Conservation (phyloP, 2,888 invertebrate species). For the Leucoptera coffeella region DNA sequence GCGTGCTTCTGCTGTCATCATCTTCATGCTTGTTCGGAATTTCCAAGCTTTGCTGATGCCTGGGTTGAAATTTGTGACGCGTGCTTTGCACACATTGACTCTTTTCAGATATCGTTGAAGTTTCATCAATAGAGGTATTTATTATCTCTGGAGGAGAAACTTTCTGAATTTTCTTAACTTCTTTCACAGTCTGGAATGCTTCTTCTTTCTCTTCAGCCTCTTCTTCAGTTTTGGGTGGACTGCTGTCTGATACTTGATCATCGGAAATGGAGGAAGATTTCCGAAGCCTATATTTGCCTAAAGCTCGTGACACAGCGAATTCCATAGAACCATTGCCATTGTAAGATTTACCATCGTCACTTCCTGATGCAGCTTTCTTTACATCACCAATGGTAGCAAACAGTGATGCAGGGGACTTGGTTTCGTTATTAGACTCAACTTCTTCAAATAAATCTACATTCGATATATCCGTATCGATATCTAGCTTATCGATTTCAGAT, state of each 20-base stretch:
- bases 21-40: conserved; percentile 74
- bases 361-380: conserved; percentile 55
- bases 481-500: conserved; percentile 43
- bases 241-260: conserved; percentile 55
- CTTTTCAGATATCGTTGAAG: conserved; percentile 56
- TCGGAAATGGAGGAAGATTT: conserved; percentile 67
- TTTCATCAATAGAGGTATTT: conserved; percentile 11
- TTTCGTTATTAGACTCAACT: conserved; percentile 54
- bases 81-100: conserved; percentile 61
- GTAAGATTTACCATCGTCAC: conserved; percentile 54
- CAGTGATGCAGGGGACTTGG: conserved; percentile 57
- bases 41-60: conserved; percentile 74
- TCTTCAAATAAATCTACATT: conserved; percentile 56
- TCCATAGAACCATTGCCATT: conserved; percentile 68
- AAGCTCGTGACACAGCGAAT: conserved; percentile 75
- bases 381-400: conserved; percentile 73
- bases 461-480: conserved; percentile 53
- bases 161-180: conserved; percentile 18
- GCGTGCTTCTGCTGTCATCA: conserved; percentile 80
- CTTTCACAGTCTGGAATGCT: conserved; percentile 16
- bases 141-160: conserved; percentile 32
- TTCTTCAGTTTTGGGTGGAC: conserved; percentile 24
- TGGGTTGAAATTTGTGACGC: conserved; percentile 56
- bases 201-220: conserved; percentile 18
- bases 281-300: conserved; percentile 72